These are phyloP conservation scores for Vidua macroura DNA, from an alignment of 2,113 vertebrate genomes.

Conservation along the genomic window DNA sequence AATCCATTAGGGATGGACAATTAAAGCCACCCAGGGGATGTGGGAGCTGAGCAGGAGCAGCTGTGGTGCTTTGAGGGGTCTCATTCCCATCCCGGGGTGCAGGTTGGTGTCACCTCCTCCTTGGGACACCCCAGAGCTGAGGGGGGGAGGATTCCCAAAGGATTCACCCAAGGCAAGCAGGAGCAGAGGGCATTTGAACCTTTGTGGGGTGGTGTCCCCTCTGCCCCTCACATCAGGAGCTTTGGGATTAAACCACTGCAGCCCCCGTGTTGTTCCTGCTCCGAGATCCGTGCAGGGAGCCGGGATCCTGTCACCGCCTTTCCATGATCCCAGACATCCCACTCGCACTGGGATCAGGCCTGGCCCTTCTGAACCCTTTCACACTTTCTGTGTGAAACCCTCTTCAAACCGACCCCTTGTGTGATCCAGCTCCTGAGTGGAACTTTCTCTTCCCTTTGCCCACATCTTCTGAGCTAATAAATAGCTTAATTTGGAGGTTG, in stretches of 20 bases:
- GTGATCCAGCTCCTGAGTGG: background rate
- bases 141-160: fast-evolving
- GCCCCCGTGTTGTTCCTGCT: fast-evolving
- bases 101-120: background rate
- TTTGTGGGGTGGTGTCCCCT: background rate
- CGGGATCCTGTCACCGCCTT: fast-evolving
- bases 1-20: constrained; percentile 4
- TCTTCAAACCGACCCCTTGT: background rate
- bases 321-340: background rate
- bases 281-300: fast-evolving
- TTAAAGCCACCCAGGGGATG: background rate
- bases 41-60: background rate
- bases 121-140: background rate
- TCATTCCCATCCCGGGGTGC: fast-evolving
- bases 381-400: background rate
- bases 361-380: background rate
- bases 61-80: background rate
- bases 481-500: constrained; percentile 56
- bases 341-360: fast-evolving
- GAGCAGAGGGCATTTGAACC: background rate
- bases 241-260: background rate
- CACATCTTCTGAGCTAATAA: constrained; percentile 49
- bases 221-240: background rate
- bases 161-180: background rate
- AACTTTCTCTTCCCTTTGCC: background rate